Conservation (phyloP, 2,797 vertebrate species). For the Oreonectes daqikongensis region DNA sequence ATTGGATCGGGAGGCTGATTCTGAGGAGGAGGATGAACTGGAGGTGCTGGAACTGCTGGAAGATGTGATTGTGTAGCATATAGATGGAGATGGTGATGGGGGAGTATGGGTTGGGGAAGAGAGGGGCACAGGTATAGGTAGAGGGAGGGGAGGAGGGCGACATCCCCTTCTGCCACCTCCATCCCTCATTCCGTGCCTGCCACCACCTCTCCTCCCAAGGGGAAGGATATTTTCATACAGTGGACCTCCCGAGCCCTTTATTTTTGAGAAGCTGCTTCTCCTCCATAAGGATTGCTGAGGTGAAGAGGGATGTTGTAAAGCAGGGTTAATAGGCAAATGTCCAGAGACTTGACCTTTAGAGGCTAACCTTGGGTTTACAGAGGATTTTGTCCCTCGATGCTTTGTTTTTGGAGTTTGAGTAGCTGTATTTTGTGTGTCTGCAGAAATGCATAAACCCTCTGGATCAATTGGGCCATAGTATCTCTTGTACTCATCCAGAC, state of each 20-base stretch:
- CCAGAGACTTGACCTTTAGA: conserved; percentile 71
- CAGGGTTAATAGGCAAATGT: conserved; percentile 77
- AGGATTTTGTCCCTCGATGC: conserved; percentile 70
- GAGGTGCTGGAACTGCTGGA: conserved; percentile 74
- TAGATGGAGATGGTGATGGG: conserved; percentile 75
- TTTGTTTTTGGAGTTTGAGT: conserved; percentile 75
- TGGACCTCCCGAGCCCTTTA: conserved; percentile 81
- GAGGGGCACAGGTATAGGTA: conserved; percentile 72
- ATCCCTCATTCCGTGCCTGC: conserved; percentile 72
- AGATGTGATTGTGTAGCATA: conserved; percentile 73
- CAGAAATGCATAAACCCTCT: conserved; percentile 79
- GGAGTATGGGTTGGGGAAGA: conserved; percentile 78
- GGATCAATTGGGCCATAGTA: conserved; percentile 94
- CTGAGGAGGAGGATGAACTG: conserved; percentile 74
- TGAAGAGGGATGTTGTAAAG: conserved; percentile 77
- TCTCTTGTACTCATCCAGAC: conserved; percentile 88
- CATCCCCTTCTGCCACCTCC: conserved; percentile 71
- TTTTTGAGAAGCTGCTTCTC: conserved; percentile 81
- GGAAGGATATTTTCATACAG: conserved; percentile 82
- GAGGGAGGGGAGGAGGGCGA: conserved; percentile 70
- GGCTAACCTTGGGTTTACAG: conserved; percentile 71
- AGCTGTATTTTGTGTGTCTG: conserved; percentile 69
- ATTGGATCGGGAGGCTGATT: conserved; percentile 75
- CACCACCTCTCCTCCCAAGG: conserved; percentile 76
- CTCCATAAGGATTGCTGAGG: conserved; percentile 79